Evolutionary conservation across 2,797 vertebrate species (phyloP).

Genomic region (Sebastes diaconus): DNA sequence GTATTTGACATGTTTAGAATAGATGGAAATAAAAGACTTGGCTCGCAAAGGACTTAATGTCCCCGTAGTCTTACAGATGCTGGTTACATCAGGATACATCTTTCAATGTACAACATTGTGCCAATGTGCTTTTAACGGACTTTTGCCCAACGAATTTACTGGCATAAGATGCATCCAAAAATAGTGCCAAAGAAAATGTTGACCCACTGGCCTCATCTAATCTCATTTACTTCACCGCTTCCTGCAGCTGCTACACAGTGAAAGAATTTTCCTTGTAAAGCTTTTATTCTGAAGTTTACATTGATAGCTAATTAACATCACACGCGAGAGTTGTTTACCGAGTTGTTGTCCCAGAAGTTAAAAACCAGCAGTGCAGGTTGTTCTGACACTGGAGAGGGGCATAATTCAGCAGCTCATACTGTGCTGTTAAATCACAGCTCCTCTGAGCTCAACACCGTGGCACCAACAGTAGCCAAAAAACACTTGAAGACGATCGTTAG

Average conservation of each 20-base stretch:
- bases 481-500: rapidly evolving
- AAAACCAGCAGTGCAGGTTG: neutral
- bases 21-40: neutral
- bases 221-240: neutral
- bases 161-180: neutral
- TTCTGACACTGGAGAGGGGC: neutral
- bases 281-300: neutral
- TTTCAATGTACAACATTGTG: neutral
- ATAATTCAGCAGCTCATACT: neutral
- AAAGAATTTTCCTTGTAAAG: neutral
- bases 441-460: neutral
- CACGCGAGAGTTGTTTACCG: neutral
- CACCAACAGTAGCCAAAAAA: neutral
- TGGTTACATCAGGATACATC: neutral
- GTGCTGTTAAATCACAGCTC: neutral
- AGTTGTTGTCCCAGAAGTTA: neutral
- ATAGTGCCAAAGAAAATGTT: neutral
- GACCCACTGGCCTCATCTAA: neutral
- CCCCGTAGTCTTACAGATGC: neutral
- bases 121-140: neutral
- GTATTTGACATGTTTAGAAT: neutral
- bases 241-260: neutral
- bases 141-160: neutral
- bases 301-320: neutral
- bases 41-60: neutral